Evolutionary conservation across 2,888 invertebrate genomes (phyloP), one percentile per base, ranked within the genome.

Genomic region (Galeopsomyia nigrocyanea): DNA sequence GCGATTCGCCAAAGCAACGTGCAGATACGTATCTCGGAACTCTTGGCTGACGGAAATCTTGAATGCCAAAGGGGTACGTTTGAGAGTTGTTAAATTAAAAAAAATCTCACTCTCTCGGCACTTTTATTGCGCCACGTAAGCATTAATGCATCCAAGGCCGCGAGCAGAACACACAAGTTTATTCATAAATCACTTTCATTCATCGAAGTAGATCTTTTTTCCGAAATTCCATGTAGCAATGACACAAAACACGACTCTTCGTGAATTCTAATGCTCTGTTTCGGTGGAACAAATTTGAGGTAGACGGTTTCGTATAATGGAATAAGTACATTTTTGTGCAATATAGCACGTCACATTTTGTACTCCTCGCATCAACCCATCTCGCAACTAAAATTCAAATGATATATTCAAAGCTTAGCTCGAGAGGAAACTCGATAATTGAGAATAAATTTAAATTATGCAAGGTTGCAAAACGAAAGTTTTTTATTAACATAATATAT

Each of bases 141-240:
- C 70, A 53, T 71, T 78, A 39, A 79, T 75, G 67, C 77, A 77
- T 79, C 79, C 80, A 80, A 79, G 80, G 80, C 77, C 79, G 71
- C 66, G 46, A 17, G 9, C 31, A 26, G 26, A 31, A 21, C 13
- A 47, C 63, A 51, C 71, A 64, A 50, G 67, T 69, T 78, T 78
- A 77, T 78, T 78, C 79, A 78, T 78, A 77, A 77, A 80, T 80
- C 77, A 79, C 78, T 80, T 80, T 79, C 78, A 77, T 78, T 78
- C 76, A 78, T 74, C 56, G 62, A 21, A 57, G 49, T 19, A 9
- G 49, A 21, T 26, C 58, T 26, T 65, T 57, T 68, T 65, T 31
- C 61, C 60, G 22, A 58, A 64, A 47, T 70, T 58, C 51, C n/a
- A 46, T 51, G 57, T 19, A 39, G 19, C 49, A 14, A 10, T 39